Base-by-base conservation (phyloP, 2,113 vertebrate genomes). In the Uria aalge region DNA sequence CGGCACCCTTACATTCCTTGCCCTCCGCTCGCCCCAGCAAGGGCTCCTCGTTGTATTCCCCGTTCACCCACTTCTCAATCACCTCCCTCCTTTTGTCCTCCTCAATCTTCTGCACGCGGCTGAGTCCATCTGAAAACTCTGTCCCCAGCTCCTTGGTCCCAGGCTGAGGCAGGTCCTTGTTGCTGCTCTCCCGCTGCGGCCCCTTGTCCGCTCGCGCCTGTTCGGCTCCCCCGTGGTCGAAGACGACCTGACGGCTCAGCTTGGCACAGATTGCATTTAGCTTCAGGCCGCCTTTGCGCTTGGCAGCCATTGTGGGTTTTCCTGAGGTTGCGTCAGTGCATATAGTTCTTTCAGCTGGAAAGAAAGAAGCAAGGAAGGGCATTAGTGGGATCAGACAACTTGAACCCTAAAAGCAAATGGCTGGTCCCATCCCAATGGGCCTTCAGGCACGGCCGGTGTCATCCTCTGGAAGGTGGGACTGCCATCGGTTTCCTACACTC, bases 271-370 rank as follows among this genome's bases (percentile, higher is more conserved):
- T 99, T 92, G 99, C 99, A 4, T 99, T 99, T 64, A 99, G 99
- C 98, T 99, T 99, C 98, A 99, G 99, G 99, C 99, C 99, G 97
- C 99, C 99, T 99, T 99, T 99, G 98, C 99, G 99, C 98, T 99
- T 99, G 99, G 99, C 98, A 97, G 99, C 99, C 99, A 99, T 99
- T 53, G 99, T 98, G 98, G 99, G 98, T 99, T 99, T 99, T 99
- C 99, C 99, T 99, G 99, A 98, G 98, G 99, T 99, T 96, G 98
- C 98, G 99, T 99, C 99, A 98, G 99, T 99, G 99, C 99, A 99
- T 99, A 99, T 98, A 99, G 98, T 98, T 98, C 99, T 99, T 99
- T 99, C 99, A 99, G 99, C 99, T 99, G 98, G 4, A 85, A 83
- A 81, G 45, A 47, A 81, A 62, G 45, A 91, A 84, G 26, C 79